Percentiles rank a stretch among this genome's conserved stretches.
Evolutionary conservation across 2,797 vertebrate species (phyloP).

Genomic region (Graptemys geographica): DNA sequence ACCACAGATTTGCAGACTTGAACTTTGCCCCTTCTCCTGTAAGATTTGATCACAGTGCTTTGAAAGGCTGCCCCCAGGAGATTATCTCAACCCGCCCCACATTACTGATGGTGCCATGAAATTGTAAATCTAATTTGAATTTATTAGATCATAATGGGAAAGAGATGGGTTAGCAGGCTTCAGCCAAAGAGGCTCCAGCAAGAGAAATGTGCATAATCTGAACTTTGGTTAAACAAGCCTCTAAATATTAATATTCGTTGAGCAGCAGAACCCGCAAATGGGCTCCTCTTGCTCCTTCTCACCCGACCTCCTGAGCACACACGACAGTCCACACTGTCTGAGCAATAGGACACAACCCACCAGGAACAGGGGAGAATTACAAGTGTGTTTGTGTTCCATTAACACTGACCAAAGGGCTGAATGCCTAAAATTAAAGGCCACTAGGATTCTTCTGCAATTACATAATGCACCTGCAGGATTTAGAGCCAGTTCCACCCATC

Average conservation of each 20-base stretch:
- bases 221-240: neutral
- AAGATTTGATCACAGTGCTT: neutral
- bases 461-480: conserved; percentile 32
- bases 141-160: neutral
- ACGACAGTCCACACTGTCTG: neutral
- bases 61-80: neutral
- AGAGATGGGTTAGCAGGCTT: neutral
- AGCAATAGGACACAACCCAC: neutral
- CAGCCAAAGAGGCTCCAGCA: neutral
- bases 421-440: conserved; percentile 52
- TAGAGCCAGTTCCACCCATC: conserved; percentile 30
- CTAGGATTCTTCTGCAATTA: conserved; percentile 58
- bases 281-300: neutral
- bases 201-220: neutral
- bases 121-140: neutral
- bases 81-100: neutral
- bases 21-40: neutral
- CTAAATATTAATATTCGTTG: conserved; percentile 4
- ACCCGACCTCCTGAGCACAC: neutral
- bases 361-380: conserved; percentile 12
- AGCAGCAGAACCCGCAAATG: neutral
- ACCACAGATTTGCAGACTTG: neutral
- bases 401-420: conserved; percentile 27
- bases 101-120: neutral
- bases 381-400: conserved; percentile 39